phyloP scores from a whole-genome alignment of 1,140 invertebrate species.

The Drosophila malerkotliana region DNA sequence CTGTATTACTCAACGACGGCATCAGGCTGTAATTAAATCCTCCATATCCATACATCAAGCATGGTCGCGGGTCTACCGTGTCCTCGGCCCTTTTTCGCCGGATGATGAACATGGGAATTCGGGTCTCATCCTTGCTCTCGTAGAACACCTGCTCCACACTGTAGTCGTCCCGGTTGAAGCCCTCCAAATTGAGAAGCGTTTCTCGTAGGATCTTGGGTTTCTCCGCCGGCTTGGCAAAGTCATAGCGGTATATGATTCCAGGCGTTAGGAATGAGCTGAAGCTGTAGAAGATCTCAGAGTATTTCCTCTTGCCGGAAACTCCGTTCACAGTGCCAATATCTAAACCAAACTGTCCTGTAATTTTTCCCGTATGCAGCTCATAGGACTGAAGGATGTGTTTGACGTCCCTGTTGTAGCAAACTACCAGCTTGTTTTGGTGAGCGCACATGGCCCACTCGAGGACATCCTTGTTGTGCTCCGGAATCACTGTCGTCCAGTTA shows the following conservation, averaged over 20 bases:
- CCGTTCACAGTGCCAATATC: conserved; percentile 94
- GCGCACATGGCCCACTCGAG: conserved; percentile 94
- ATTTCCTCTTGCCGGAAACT: conserved; percentile 92
- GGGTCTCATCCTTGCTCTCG: conserved; percentile 95
- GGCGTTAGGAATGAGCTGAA: conserved; percentile 97
- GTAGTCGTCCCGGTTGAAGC: conserved; percentile 92
- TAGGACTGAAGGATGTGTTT: conserved; percentile 94
- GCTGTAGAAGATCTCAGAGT: conserved; percentile 96
- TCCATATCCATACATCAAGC: conserved; percentile 98
- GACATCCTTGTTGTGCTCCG: conserved; percentile 95
- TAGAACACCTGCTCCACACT: conserved; percentile 97
- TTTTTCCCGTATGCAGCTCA: conserved; percentile 89
- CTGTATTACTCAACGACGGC: conserved; percentile 88
- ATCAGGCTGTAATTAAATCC: conserved; percentile 97
- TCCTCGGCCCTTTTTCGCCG: conserved; percentile 88
- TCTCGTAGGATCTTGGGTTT: conserved; percentile 87
- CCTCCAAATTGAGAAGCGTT: conserved; percentile 91
- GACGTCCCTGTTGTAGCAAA: conserved; percentile 97
- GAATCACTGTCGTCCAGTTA: conserved; percentile 93
- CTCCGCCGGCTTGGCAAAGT: conserved; percentile 88
- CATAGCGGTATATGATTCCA: conserved; percentile 92
- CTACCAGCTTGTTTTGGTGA: conserved; percentile 92
- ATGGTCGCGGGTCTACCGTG: conserved; percentile 87
- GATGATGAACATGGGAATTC: conserved; percentile 98
- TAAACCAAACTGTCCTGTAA: conserved; percentile 90